A percentile compares a stretch with the other conserved stretches of the same genome.
phyloP scores from a whole-genome alignment of 2,888 invertebrate species.

The Lottia gigantea region DNA sequence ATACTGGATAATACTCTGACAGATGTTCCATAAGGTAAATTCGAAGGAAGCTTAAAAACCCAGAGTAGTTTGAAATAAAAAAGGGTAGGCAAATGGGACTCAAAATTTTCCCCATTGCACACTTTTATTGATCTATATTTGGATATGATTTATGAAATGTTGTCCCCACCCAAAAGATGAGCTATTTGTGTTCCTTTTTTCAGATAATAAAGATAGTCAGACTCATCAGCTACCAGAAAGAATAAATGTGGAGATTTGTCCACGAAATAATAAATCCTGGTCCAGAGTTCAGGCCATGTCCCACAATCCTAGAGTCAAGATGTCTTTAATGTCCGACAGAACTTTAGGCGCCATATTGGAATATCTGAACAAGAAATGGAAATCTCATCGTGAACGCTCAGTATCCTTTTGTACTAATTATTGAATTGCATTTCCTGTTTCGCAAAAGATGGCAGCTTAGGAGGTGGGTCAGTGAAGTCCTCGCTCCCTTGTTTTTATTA shows the following conservation, averaged over 20 bases:
- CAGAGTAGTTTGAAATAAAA: too few relatives aligned
- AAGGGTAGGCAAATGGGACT: too few relatives aligned
- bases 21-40: too few relatives aligned
- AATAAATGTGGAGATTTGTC: conserved; percentile 80
- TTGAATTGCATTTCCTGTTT: neutral
- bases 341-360: conserved; percentile 78
- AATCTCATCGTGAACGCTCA: conserved; percentile 67
- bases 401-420: conserved; percentile 49
- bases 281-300: conserved; percentile 83
- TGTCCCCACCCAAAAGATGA: neutral
- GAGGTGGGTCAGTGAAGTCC: too few relatives aligned
- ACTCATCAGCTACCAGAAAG: conserved; percentile 80
- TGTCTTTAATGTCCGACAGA: conserved; percentile 80
- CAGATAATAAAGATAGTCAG: conserved; percentile 32
- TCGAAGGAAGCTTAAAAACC: too few relatives aligned
- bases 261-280: conserved; percentile 84
- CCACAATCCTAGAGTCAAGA: conserved; percentile 88
- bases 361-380: conserved; percentile 84
- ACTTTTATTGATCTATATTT: too few relatives aligned
- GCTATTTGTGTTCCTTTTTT: neutral
- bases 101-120: too few relatives aligned
- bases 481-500: too few relatives aligned
- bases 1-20: too few relatives aligned
- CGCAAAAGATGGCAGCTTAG: too few relatives aligned
- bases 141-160: too few relatives aligned